Evolutionary conservation across 2,113 vertebrate genomes (phyloP).

Genomic region (Lampris megalopsis): DNA sequence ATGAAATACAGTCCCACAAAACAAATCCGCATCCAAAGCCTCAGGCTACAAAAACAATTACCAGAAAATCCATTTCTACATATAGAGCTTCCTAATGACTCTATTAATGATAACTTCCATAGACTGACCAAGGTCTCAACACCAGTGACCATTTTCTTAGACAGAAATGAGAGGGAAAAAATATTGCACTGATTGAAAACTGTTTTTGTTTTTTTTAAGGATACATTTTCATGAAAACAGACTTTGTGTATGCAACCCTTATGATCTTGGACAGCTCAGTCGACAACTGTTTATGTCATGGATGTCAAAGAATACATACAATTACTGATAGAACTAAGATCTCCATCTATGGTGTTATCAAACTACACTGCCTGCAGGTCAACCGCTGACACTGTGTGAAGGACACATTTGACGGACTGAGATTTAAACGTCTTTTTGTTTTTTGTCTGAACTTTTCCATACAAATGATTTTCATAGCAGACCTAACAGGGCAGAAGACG

Average conservation of each 20-base stretch:
- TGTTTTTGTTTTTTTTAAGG: constrained; percentile 40
- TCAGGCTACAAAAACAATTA: constrained; percentile 82
- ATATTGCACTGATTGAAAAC: constrained; percentile 25
- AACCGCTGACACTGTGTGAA: neutral
- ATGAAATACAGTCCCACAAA: constrained; percentile 68
- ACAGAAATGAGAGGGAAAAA: constrained; percentile 29
- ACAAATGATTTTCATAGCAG: constrained; percentile 28
- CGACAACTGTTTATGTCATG: constrained; percentile 8
- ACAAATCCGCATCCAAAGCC: constrained; percentile 67
- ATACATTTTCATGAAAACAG: constrained; percentile 35
- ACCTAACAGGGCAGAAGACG: constrained; percentile 16
- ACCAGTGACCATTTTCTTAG: constrained; percentile 37
- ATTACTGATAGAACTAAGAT: neutral
- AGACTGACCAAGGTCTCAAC: constrained; percentile 54
- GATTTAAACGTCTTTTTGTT: neutral
- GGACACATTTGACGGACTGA: neutral
- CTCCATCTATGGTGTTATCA: neutral
- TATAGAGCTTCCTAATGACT: constrained; percentile 73
- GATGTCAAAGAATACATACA: neutral
- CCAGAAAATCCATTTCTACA: constrained; percentile 81
- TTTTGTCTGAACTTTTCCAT: constrained; percentile 2
- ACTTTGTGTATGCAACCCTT: constrained; percentile 17
- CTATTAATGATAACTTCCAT: constrained; percentile 77
- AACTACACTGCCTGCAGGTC: constrained; percentile 2
- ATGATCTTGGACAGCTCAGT: constrained; percentile 2